Evolutionary conservation across 1,140 invertebrate species (phyloP), one percentile per base, ranked within the genome.

Genomic region (Pomphorhynchus laevis): DNA sequence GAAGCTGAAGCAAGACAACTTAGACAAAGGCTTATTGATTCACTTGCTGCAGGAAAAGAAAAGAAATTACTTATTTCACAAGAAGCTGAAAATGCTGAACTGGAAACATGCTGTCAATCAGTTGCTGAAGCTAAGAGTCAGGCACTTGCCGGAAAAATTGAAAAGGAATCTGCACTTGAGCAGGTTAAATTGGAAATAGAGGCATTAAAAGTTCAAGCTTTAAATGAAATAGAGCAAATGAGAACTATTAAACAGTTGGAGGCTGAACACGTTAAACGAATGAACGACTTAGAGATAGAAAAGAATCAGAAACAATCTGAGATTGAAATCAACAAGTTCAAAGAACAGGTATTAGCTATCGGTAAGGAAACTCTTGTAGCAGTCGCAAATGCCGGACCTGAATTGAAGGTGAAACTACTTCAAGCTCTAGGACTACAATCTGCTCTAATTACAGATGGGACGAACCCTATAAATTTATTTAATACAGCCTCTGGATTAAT

Each of bases 381-480:
- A 20, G 60, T 64, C 41, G 59, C 61, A 20, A 51, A 46, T 5
- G 51, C 59, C 44, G 62, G 61, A 6, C 59, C 57, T 18, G 61
- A 64, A 36, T 49, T 56, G 43, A 57, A 64, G 51, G 56, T 62
- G 44, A 45, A 47, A 43, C 47, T 64, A 46, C 46, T 64, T 18
- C 52, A 61, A 47, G 48, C 55, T 11, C 49, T 64, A 16, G 61
- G 61, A 11, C 46, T 64, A 25, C 53, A 60, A 41, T 59, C 62
- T 1, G 62, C 62, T 3, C 47, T 64, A 0, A 63, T 64, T 39
- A 64, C 62, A 0, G 62, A 63, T 47, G 62, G 62, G 1, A 52
- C 45, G 9, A 54, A 51, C 35, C 62, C 62, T 4, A 55, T 64
- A 39, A 64, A 63, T 49, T 49, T 64, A 5, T 60, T 64, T 43